These are phyloP conservation scores for Eupithecia insigniata DNA, from an alignment of 2,888 invertebrate species.

Conservation along the genomic window DNA sequence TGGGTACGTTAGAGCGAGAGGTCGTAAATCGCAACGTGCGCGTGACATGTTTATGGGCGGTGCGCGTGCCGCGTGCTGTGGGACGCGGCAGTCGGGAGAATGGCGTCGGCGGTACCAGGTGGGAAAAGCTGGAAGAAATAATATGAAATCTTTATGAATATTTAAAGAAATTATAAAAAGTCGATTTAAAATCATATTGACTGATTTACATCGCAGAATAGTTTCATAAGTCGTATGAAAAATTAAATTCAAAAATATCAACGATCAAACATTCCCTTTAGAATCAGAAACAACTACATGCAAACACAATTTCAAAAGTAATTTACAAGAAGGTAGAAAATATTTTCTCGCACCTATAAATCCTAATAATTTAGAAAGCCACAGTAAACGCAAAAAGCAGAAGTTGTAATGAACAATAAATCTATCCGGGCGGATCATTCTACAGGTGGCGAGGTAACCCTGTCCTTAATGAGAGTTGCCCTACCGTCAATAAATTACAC, in stretches of 20 bases:
- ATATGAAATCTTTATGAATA: slow-evolving; percentile 15
- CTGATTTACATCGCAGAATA: background rate
- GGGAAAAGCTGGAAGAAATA: slow-evolving; percentile 42
- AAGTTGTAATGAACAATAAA: slow-evolving; percentile 60
- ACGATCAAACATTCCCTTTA: no score
- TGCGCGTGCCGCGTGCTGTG: slow-evolving; percentile 72
- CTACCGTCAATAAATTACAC: slow-evolving; percentile 74
- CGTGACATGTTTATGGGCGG: slow-evolving; percentile 85
- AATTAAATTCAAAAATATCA: background rate
- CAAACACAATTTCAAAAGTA: background rate
- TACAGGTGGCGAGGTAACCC: slow-evolving; percentile 75
- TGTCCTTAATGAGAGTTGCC: slow-evolving; percentile 70
- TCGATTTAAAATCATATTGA: background rate
- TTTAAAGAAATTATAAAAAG: slow-evolving; percentile 1
- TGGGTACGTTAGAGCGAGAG: slow-evolving; percentile 82
- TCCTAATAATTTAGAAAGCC: slow-evolving; percentile 24
- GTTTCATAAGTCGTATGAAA: background rate
- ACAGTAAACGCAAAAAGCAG: slow-evolving; percentile 42
- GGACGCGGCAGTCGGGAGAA: slow-evolving; percentile 78
- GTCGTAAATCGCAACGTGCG: slow-evolving; percentile 80
- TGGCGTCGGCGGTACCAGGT: slow-evolving; percentile 65
- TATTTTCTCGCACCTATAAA: slow-evolving; percentile 2
- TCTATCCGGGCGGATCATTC: slow-evolving; percentile 65
- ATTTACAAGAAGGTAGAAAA: background rate
- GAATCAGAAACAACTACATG: background rate